phyloP scores from a whole-genome alignment of 2,888 invertebrate species.

The Drosophila subsilvestris region DNA sequence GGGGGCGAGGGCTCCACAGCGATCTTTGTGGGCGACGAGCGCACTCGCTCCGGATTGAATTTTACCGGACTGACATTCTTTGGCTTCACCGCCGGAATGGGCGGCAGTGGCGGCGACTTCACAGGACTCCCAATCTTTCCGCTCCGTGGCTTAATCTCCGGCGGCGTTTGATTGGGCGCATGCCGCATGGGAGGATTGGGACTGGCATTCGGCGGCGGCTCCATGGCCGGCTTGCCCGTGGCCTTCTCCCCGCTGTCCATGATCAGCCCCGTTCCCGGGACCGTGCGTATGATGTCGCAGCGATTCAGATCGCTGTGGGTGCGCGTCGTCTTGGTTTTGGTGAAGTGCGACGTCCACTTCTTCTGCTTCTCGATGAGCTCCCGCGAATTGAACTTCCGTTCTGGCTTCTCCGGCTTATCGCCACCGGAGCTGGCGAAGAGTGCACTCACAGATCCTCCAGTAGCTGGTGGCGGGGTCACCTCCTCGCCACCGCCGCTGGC shows the following conservation, averaged over 20 bases:
- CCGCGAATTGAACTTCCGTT: conserved; percentile 91
- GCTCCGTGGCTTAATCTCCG: conserved; percentile 84
- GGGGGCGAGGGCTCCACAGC: conserved; percentile 71
- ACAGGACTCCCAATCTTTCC: conserved; percentile 83
- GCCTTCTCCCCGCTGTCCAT: conserved; percentile 81
- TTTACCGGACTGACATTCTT: conserved; percentile 83
- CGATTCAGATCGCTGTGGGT: conserved; percentile 88
- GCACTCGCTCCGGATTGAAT: conserved; percentile 80
- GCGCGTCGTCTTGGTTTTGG: conserved; percentile 88
- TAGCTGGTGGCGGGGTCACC: conserved; percentile 3
- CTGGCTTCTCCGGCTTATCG: conserved; percentile 92
- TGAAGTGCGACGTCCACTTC: conserved; percentile 96
- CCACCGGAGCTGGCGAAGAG: conserved; percentile 51
- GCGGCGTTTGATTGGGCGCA: conserved; percentile 65
- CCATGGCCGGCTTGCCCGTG: conserved; percentile 48
- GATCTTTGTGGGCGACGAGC: conserved; percentile 81
- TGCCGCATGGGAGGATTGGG: conserved; percentile 82
- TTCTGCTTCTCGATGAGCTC: conserved; percentile 95
- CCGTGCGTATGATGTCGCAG: conserved; percentile 84
- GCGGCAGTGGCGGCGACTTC: conserved; percentile 83
- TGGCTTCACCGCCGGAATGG: conserved; percentile 83
- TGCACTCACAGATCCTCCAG: conserved; percentile 56
- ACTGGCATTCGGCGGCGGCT: conserved; percentile 61
- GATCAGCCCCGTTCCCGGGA: conserved; percentile 85
- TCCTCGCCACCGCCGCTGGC: conserved; percentile 85